Evolutionary conservation across 2,888 invertebrate genomes (phyloP), one percentile per base, ranked within the genome.

Genomic region (Zygothrica quintamaculata): DNA sequence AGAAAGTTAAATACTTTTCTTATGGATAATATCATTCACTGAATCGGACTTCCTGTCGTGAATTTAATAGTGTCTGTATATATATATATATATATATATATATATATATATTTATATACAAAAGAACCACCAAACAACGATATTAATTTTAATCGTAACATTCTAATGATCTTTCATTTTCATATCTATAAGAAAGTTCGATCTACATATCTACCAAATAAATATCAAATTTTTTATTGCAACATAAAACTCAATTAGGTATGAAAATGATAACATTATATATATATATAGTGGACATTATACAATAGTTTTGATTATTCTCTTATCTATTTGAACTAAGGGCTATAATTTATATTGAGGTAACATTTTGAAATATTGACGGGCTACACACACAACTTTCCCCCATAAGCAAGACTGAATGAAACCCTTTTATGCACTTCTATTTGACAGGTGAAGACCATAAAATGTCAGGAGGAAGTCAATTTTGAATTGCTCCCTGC

Each of bases 391-490:
- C 18, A 22, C 18, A 22, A 5, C 18, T 22, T 22, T n/a, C n/a
- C n/a, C n/a, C n/a, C n/a, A n/a, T n/a, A n/a, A n/a, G 51, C 57
- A 29, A 55, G 34, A 58, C 25, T 59, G 33, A 80, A 77, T 44
- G 66, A 62, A 84, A 74, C 64, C 72, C 78, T 68, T 81, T 58
- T 72, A 61, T 59, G 65, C 18, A 48, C 50, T 69, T 46, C 64
- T 69, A 62, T 59, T 61, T 72, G 78, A 69, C 85, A 79, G 82
- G 82, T 79, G 85, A 81, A 81, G 67, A 53, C 65, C 69, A 74
- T 72, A 73, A 78, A 74, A 55, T 51, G 48, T 26, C 66, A 70
- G 77, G 57, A 77, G 65, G 42, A 56, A 62, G 26, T 55, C 65
- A 69, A 57, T 64, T 56, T 40, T 47, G 16, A 44, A 57, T 18